Evolutionary conservation across 2,113 vertebrate species (phyloP), one percentile per base, ranked within the genome.

Genomic region (Siphamia tubifer): DNA sequence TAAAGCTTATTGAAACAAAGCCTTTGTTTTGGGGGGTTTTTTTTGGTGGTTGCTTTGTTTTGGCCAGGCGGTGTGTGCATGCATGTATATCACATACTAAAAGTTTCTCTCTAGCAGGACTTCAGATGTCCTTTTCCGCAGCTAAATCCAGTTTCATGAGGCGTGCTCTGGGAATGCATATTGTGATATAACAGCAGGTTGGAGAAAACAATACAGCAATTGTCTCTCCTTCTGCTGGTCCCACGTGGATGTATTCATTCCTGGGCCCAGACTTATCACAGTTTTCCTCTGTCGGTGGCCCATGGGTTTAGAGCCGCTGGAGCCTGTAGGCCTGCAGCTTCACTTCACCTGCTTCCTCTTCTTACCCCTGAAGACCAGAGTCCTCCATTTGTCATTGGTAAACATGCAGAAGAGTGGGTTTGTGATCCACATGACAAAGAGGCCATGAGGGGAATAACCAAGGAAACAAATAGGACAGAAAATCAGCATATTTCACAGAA

Each of bases 371-470:
- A 84, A 91, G 85, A 90, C 81, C 56, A 4, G 39, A 77, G 71
- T 85, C 71, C 85, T 85, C 86, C 74, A 87, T 92, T 92, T 91
- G 88, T 91, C 90, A 89, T 87, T 89, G 86, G 83, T 84, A 91
- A 90, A 86, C 82, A 91, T 82, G 69, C 86, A 74, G 78, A 81
- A 58, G 47, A 66, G 60, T 45, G 34, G 16, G 68, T 64, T 72
- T 82, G 70, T 80, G 77, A 68, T 68, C 70, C 77, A 83, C 74
- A 54, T 61, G 64, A 67, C 62, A 85, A 68, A 63, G 32, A 58
- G 58, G 63, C 64, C 31, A 9, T 48, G 34, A 17, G 10, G 21
- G 32, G 4, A 13, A 3, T 15, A 36, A 28, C 45, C 43, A 40
- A 42, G 36, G 65, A 70, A 85, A 85, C 70, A 87, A 78, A 79